Percentiles rank a stretch among this genome's conserved stretches.
Evolutionary conservation across 2,113 vertebrate genomes (phyloP).

Genomic region (Caretta caretta): DNA sequence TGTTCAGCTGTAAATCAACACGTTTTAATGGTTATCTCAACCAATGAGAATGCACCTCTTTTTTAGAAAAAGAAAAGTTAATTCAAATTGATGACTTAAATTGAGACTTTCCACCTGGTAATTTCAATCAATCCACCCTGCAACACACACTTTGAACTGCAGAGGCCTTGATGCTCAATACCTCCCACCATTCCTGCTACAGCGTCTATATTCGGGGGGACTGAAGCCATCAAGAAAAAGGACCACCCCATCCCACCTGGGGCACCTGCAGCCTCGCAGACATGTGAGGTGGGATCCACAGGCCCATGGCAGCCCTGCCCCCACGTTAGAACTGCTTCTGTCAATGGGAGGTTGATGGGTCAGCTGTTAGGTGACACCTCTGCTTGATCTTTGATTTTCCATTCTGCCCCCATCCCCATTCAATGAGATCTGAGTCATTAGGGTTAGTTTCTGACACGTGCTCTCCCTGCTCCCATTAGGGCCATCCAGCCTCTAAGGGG

Average conservation of each 20-base stretch:
- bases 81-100: neutral
- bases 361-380: constrained; percentile 15
- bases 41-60: too few species aligned
- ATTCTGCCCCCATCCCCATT: neutral
- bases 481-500: neutral
- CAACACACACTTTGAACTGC: too few species aligned
- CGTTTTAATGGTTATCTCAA: neutral
- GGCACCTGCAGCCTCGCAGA: constrained; percentile 8
- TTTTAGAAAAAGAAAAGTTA: neutral
- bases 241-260: too few species aligned
- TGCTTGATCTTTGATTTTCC: constrained; percentile 25
- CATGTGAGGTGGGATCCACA: rapidly evolving
- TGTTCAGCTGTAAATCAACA: neutral
- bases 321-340: neutral
- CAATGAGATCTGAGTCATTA: neutral
- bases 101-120: too few species aligned
- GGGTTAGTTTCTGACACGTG: neutral
- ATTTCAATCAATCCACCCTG: neutral
- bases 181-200: too few species aligned
- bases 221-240: too few species aligned
- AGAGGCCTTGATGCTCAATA: too few species aligned
- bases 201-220: too few species aligned
- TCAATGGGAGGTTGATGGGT: constrained; percentile 8
- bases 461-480: rapidly evolving
- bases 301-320: neutral